Conservation (phyloP, 2,888 invertebrate species). For the Zygaena filipendulae region DNA sequence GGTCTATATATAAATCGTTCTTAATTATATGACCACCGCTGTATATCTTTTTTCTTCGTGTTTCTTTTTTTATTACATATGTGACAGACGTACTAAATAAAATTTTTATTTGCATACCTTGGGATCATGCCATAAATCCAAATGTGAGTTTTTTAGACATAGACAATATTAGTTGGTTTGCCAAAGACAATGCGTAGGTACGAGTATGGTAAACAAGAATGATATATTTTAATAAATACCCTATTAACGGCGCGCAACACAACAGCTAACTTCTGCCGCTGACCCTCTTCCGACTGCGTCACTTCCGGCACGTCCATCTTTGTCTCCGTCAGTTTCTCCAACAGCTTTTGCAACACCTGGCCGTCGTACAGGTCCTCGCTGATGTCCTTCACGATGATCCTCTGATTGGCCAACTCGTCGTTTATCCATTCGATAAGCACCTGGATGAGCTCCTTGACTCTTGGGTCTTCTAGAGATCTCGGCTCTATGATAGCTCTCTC, state of each 20-base stretch:
- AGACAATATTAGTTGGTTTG: no score
- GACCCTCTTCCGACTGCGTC: constrained; percentile 97
- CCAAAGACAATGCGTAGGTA: no score
- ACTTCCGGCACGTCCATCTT: constrained; percentile 98
- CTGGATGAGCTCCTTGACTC: constrained; percentile 83
- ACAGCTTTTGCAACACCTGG: constrained; percentile 78
- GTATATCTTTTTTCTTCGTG: no score
- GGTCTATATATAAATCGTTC: no score
- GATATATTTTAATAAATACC: no score
- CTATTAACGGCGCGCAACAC: constrained; percentile 91
- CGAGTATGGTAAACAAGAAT: no score
- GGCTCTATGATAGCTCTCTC: constrained; percentile 96
- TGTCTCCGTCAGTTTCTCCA: constrained; percentile 87
- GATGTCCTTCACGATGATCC: constrained; percentile 97
- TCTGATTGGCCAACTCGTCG: constrained; percentile 94
- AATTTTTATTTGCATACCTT: no score
- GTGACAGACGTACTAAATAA: no score
- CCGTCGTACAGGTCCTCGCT: constrained; percentile 99
- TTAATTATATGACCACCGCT: no score
- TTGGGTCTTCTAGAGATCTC: constrained; percentile 86
- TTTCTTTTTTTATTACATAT: no score
- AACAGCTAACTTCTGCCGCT: constrained; percentile 91
- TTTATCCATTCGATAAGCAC: constrained; percentile 98
- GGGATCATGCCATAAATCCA: no score
- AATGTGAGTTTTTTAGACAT: no score